phyloP scores from a whole-genome alignment of 1,140 invertebrate genomes.

The Maconellicoccus hirsutus region DNA sequence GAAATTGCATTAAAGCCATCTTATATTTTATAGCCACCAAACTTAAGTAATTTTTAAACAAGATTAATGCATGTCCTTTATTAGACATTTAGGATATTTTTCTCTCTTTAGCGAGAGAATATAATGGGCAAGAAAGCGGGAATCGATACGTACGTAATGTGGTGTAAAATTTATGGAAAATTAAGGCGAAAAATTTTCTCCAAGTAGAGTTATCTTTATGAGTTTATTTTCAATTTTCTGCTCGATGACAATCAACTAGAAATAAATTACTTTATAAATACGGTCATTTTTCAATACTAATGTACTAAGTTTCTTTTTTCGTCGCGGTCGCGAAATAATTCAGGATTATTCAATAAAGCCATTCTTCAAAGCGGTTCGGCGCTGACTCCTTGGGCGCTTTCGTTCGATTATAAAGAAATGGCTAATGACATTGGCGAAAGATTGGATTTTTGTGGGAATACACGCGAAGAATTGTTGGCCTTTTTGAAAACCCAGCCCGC shows the following conservation, averaged over 20 bases:
- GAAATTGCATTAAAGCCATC: neutral
- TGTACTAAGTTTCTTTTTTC: too few species aligned
- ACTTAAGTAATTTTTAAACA: constrained; percentile 5
- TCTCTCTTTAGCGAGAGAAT: neutral
- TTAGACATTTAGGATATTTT: neutral
- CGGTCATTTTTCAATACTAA: too few species aligned
- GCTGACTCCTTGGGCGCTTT: neutral
- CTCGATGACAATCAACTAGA: too few species aligned
- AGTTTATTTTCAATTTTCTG: too few species aligned
- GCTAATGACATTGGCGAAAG: neutral
- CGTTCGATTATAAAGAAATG: neutral
- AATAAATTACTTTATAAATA: too few species aligned
- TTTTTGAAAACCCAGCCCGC: neutral
- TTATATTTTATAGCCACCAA: neutral
- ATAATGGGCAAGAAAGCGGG: neutral
- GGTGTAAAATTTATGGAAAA: neutral
- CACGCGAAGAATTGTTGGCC: neutral
- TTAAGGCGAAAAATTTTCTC: too few species aligned
- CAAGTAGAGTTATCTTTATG: too few species aligned
- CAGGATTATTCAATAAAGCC: neutral
- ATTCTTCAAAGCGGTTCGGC: neutral
- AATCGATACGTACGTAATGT: neutral
- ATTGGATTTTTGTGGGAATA: neutral
- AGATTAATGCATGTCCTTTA: constrained; percentile 1
- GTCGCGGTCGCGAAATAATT: neutral